Evolutionary conservation across 2,797 vertebrate genomes (phyloP).

Genomic region (Enteromius mattozi): DNA sequence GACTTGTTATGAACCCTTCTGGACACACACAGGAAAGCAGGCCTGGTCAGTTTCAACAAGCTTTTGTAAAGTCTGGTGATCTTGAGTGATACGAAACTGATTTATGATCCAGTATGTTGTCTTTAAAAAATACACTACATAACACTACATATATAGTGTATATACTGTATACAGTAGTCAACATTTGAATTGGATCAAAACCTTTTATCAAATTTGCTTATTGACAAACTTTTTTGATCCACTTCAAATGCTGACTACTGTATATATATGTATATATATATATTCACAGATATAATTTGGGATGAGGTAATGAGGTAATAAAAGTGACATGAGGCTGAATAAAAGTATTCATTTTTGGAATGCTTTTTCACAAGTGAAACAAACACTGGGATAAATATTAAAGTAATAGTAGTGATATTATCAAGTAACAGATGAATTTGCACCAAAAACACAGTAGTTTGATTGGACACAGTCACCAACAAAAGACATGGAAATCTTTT

Average conservation of each 20-base stretch:
- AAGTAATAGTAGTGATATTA: neutral
- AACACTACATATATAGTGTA: too few species aligned
- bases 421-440: neutral
- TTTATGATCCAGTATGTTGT: neutral
- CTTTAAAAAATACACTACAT: too few species aligned
- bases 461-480: neutral
- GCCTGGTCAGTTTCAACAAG: neutral
- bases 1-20: conserved; percentile 13
- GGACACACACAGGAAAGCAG: neutral
- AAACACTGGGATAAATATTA: neutral
- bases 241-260: too few species aligned
- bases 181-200: too few species aligned
- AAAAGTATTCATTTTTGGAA: neutral
- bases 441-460: neutral
- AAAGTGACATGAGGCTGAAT: neutral
- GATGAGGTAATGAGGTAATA: neutral
- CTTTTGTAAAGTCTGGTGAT: neutral
- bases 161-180: too few species aligned
- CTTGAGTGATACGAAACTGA: neutral
- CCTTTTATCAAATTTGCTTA: too few species aligned
- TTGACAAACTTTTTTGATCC: too few species aligned
- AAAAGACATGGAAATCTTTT: neutral
- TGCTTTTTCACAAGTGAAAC: neutral
- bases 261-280: too few species aligned
- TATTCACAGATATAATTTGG: neutral